phyloP scores from a whole-genome alignment of 2,113 vertebrate genomes.

The Myiozetetes cayanensis region DNA sequence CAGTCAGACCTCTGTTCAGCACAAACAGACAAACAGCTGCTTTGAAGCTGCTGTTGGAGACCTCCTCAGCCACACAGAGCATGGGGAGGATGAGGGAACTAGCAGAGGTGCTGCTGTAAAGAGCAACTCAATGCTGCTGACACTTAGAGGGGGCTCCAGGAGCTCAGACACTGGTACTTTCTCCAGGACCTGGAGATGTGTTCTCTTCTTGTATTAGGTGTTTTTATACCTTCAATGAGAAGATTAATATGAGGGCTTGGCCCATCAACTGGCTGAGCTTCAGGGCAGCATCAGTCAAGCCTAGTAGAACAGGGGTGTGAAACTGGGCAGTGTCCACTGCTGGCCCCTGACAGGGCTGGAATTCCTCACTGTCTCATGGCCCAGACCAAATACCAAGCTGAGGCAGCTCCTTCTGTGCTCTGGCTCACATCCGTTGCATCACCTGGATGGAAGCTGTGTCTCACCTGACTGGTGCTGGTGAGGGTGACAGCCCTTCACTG shows the following conservation, averaged over 20 bases:
- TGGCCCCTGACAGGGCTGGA: not conserved
- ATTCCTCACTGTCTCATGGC: not conserved
- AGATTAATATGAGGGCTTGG: not conserved
- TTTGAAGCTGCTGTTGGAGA: not conserved
- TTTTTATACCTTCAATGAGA: not conserved
- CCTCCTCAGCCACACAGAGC: not conserved
- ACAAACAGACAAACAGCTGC: not conserved
- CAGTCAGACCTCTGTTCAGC: not conserved
- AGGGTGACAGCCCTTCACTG: not conserved
- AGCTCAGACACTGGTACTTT: not conserved
- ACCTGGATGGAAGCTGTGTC: not conserved
- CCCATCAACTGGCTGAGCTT: not conserved
- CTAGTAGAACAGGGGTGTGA: not conserved
- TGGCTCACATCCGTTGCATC: conserved; percentile 22
- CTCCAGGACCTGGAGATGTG: not conserved
- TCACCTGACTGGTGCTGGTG: not conserved
- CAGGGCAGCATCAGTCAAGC: not conserved
- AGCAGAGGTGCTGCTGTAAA: not conserved
- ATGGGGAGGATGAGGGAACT: not conserved
- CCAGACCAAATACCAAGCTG: not conserved
- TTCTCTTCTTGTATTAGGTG: not conserved
- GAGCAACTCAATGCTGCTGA: not conserved
- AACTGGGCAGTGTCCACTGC: not conserved
- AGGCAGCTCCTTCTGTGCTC: not conserved
- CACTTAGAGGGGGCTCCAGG: not conserved